Evolutionary conservation across 2,113 vertebrate species (phyloP).

Genomic region (Silurus meridionalis): DNA sequence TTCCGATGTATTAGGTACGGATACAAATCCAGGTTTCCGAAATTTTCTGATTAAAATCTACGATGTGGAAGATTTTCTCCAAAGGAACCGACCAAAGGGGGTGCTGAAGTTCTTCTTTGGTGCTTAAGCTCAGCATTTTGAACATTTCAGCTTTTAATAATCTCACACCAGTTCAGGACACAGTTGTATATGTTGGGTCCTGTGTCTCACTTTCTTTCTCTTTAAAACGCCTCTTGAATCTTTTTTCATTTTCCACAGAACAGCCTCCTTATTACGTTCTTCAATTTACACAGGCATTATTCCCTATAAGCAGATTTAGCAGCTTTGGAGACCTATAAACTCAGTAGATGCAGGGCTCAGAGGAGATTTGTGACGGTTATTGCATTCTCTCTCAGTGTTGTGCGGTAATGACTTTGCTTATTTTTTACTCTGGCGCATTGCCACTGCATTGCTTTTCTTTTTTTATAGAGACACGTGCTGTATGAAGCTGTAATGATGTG

Average conservation of each 20-base stretch:
- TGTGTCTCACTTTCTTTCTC: neutral
- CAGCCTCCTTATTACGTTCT: neutral
- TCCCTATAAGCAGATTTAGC: neutral
- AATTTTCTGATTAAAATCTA: too few species aligned
- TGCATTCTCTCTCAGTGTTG: neutral
- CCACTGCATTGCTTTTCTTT: neutral
- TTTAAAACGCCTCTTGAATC: neutral
- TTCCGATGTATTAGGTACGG: too few species aligned
- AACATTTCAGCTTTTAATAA: neutral
- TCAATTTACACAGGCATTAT: constrained; percentile 19
- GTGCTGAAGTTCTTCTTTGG: too few species aligned
- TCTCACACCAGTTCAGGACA: neutral
- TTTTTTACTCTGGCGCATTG: neutral
- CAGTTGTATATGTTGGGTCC: neutral
- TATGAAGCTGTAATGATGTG: neutral
- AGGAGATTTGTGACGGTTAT: constrained; percentile 26
- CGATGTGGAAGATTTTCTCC: too few species aligned
- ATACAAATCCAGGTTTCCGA: too few species aligned
- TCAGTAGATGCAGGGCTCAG: neutral
- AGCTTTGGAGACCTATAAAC: constrained; percentile 5
- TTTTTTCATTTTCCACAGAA: neutral
- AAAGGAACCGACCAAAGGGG: too few species aligned
- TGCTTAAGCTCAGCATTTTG: too few species aligned
- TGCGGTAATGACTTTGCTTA: constrained; percentile 8
- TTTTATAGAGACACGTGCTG: neutral